Conservation (phyloP, 2,888 invertebrate genomes). For the Diogma glabrata region DNA sequence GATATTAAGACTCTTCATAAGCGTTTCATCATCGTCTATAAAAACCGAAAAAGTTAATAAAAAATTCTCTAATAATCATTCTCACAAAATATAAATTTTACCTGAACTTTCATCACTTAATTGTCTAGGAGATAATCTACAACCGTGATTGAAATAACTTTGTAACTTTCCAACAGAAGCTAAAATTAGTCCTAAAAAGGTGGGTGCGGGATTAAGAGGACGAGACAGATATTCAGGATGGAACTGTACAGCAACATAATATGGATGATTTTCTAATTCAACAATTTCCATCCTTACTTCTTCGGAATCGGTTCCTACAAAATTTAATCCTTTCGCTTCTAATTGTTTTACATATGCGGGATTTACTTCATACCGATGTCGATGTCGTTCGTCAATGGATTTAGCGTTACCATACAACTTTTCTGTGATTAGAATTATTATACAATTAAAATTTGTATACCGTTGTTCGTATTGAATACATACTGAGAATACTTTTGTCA, state of each 20-base stretch:
- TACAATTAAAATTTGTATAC: neutral
- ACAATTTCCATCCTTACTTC: conserved; percentile 89
- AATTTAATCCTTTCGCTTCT: conserved; percentile 72
- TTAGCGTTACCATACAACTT: conserved; percentile 67
- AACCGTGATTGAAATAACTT: conserved; percentile 58
- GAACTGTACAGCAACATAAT: conserved; percentile 91
- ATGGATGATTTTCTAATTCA: conserved; percentile 76
- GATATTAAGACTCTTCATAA: too few relatives aligned
- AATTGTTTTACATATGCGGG: conserved; percentile 68
- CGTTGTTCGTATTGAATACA: conserved; percentile 27
- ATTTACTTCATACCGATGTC: conserved; percentile 97
- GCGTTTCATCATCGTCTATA: too few relatives aligned
- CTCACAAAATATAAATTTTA: too few relatives aligned
- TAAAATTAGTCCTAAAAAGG: conserved; percentile 87
- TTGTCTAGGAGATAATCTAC: conserved; percentile 61
- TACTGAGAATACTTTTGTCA: conserved; percentile 47
- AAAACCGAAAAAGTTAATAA: too few relatives aligned
- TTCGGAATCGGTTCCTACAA: conserved; percentile 78
- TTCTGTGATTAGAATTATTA: conserved; percentile 37
- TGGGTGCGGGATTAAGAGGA: conserved; percentile 85
- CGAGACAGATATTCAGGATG: conserved; percentile 96
- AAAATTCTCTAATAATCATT: too few relatives aligned
- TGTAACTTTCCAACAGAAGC: conserved; percentile 76
- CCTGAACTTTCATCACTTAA: conserved; percentile 65
- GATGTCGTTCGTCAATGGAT: conserved; percentile 83